A percentile compares a stretch with the other conserved stretches of the same genome.
These are phyloP conservation scores for Cygnus atratus DNA, from an alignment of 2,113 vertebrate species.

Conservation along the genomic window DNA sequence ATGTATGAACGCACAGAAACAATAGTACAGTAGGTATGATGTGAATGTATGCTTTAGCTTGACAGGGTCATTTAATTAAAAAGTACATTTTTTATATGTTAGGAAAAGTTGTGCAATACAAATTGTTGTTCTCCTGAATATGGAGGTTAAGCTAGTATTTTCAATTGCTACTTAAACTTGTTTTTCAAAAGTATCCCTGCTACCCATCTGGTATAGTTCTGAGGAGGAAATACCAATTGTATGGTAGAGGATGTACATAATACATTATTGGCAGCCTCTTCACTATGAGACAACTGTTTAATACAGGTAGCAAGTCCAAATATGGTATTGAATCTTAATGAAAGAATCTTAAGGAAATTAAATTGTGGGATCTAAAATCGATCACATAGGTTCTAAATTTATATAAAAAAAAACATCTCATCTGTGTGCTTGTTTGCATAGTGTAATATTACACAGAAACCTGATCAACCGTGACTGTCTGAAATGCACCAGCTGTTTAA, in stretches of 20 bases:
- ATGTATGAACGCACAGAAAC: not conserved
- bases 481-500: not conserved
- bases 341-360: not conserved
- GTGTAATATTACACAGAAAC: not conserved
- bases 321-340: not conserved
- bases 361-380: not conserved
- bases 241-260: not conserved
- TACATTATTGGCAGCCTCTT: not conserved
- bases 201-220: not conserved
- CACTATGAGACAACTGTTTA: not conserved
- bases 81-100: not conserved
- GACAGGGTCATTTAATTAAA: not conserved
- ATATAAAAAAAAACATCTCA: not conserved
- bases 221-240: not conserved
- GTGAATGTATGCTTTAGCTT: not conserved
- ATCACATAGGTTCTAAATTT: not conserved
- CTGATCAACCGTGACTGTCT: not conserved
- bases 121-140: not conserved
- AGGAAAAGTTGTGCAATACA: not conserved
- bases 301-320: not conserved
- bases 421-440: not conserved
- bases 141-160: not conserved
- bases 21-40: not conserved
- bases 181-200: not conserved
- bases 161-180: not conserved